Base-by-base conservation (phyloP, 1,140 invertebrate species). In the Meteorus sp. region DNA sequence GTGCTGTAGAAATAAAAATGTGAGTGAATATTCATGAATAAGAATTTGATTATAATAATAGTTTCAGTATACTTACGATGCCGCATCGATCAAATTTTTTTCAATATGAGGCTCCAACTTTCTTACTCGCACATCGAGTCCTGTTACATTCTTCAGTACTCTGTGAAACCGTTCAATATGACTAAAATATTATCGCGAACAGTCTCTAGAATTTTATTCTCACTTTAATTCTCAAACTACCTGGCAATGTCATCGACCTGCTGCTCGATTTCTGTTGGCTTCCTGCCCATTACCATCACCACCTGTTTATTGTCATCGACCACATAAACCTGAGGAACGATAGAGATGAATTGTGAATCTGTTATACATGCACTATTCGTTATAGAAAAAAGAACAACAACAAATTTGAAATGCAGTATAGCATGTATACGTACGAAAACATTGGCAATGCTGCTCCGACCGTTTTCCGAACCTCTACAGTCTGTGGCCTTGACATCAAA, bases 401-500 rank as follows among this genome's bases (percentile, higher is more conserved):
- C 59, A 33, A 62, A 59, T 29, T 37, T 11, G 41, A 2, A 57
- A 23, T 13, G 13, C 15, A 41, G 37, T 41, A 56, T n/a, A 50
- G 8, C 2, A 3, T 4, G 20, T 9, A 13, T 9, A 86, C 88
- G 87, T 75, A 92, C 90, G 75, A 92, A 90, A 59, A 93, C 89
- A 69, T 92, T 92, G 39, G 88, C 87, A 45, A 92, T 91, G 19
- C 89, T 86, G 20, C 90, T 92, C 55, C 85, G 85, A 0, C 91
- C 91, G 69, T 90, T 87, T 62, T 90, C 86, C 31, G 87, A 86
- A 0, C 92, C 92, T 41, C 80, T 69, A 56, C 85, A 84, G 70
- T 94, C 92, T 0, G 89, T 92, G 3, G 91, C 92, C 76, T 91
- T 91, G n/a, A 94, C 90, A 77, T 93, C 91, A 68, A 93, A 93